Evolutionary conservation across 2,797 vertebrate species (phyloP).

Genomic region (Pangasius macronema): DNA sequence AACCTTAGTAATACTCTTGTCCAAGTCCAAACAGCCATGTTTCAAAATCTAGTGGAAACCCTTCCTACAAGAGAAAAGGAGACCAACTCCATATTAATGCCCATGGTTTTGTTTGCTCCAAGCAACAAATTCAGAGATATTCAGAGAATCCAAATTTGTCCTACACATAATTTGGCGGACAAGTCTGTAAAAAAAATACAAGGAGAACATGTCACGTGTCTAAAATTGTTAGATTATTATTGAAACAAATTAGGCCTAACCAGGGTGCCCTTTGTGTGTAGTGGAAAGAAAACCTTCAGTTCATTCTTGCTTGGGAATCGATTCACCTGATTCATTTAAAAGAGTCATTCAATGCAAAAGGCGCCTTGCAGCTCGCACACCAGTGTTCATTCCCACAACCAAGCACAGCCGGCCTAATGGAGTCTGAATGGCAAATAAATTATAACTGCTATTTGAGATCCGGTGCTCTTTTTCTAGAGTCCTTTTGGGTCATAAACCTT

Average conservation of each 20-base stretch:
- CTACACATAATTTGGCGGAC: neutral
- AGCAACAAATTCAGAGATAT: neutral
- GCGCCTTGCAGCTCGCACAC: neutral
- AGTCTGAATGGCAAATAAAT: neutral
- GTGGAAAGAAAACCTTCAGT: neutral
- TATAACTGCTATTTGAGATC: too few relatives aligned
- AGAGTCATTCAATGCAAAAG: neutral
- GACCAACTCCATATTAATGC: neutral
- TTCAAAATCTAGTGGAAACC: neutral
- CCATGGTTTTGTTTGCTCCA: neutral
- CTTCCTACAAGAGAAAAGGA: neutral
- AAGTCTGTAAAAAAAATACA: neutral
- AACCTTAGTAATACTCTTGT: neutral
- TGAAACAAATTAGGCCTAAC: neutral
- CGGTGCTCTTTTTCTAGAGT: neutral
- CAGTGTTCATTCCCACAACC: neutral
- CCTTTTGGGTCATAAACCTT: neutral
- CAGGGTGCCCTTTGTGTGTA: neutral
- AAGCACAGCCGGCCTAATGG: neutral
- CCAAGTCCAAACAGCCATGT: neutral
- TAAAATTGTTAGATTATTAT: neutral
- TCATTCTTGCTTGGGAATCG: neutral
- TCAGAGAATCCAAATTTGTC: neutral
- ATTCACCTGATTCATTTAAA: constrained; percentile 13
- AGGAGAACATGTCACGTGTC: neutral